Evolutionary conservation across 2,797 vertebrate species (phyloP).

Genomic region (Apodemus agrarius): DNA sequence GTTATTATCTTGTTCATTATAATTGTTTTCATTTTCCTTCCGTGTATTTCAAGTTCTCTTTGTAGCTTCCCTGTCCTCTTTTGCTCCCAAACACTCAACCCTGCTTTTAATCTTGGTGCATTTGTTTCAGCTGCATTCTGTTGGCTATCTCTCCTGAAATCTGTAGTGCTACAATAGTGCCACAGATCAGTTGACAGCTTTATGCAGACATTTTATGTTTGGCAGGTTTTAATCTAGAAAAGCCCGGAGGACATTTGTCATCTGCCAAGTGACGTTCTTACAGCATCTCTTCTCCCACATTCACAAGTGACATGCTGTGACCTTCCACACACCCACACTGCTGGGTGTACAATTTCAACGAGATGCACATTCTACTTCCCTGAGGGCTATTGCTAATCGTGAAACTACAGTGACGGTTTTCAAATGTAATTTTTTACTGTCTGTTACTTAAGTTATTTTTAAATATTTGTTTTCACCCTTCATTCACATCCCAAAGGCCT

Average conservation of each 20-base stretch:
- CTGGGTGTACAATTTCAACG: conserved; percentile 21
- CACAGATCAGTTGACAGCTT: conserved; percentile 72
- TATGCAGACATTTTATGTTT: conserved; percentile 62
- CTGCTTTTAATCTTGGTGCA: conserved; percentile 68
- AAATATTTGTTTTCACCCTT: conserved; percentile 41
- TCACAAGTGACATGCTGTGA: conserved; percentile 47
- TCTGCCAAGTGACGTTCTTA: conserved; percentile 30
- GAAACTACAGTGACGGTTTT: conserved; percentile 54
- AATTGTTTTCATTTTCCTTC: conserved; percentile 24
- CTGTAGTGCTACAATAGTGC: conserved; percentile 55
- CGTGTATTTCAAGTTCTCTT: conserved; percentile 44
- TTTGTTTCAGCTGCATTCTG: conserved; percentile 68
- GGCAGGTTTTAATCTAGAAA: conserved; percentile 52
- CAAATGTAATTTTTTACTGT: conserved; percentile 57
- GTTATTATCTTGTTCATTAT: neutral
- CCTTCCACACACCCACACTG: conserved; percentile 38
- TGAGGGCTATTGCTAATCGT: conserved; percentile 17
- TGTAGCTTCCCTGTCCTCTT: conserved; percentile 40
- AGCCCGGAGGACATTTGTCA: conserved; percentile 54
- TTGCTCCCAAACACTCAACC: conserved; percentile 65
- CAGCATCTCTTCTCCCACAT: conserved; percentile 7
- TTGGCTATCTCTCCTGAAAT: conserved; percentile 54
- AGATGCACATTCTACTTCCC: conserved; percentile 48
- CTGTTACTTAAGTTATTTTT: conserved; percentile 73
- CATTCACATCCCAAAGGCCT: conserved; percentile 53